Base-by-base conservation (phyloP, 2,888 invertebrate species). In the Anaspis maculata region DNA sequence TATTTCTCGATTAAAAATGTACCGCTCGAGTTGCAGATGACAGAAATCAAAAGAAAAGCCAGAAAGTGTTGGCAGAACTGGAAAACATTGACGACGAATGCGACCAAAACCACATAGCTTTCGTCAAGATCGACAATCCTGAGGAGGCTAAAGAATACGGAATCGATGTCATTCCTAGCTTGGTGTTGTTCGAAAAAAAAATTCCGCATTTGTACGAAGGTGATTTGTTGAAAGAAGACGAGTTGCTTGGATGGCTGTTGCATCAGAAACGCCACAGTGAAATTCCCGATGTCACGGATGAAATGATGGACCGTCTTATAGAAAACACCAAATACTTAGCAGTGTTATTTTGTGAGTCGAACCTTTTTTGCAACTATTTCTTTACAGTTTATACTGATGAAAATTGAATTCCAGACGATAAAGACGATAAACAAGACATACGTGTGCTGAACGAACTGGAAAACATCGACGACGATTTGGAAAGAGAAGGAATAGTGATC, bases 11-110 rank as follows among this genome's bases (percentile, higher is more conserved):
- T n/a, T n/a, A 19, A 19, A 5, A 9, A 19, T 19, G 5, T 19
- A 19, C 19, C n/a, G 19, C 13, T 3, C 19, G 14, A 26, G 15
- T 27, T 25, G 29, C 67, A 90, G 90, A 91, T 70, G 88, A 90
- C 66, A 89, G 84, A 66, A 84, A 87, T 51, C 88, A 90, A 61
- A 89, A 88, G 69, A 86, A 87, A 65, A 88, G 88, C 61, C 83
- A 87, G 62, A 86, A 88, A 64, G 74, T 89, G 37, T 70, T 91
- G 42, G 67, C 71, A 31, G 90, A 89, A 64, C 67, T 91, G 53
- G 91, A 92, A 67, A 90, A 89, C 59, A 91, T 92, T 51, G 92
- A 92, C 58, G 91, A 91, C 57, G 91, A 91, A 61, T 89, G 89
- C 65, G 91, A 91, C 62, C 83, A 86, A 57, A 87, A 91, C 59